phyloP scores from a whole-genome alignment of 2,113 vertebrate species.

The Poecile atricapillus region DNA sequence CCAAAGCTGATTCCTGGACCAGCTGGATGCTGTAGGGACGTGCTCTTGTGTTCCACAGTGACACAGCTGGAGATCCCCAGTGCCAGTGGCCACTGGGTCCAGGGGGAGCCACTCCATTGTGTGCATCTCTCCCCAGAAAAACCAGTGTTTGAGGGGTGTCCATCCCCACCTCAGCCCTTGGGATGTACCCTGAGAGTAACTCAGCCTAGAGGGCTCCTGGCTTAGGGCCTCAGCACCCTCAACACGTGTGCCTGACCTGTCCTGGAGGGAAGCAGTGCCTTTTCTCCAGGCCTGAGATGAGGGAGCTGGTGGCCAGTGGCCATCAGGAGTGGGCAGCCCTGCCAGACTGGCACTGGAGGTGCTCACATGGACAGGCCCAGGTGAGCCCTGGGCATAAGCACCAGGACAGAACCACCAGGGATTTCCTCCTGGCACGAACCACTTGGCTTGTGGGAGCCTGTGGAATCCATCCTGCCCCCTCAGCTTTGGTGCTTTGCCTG shows the following conservation, averaged over 20 bases:
- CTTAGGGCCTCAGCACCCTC: neutral
- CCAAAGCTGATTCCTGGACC: neutral
- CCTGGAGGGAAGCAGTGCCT: neutral
- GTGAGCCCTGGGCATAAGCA: neutral
- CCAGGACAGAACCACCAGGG: neutral
- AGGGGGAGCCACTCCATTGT: neutral
- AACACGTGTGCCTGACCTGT: fast-evolving
- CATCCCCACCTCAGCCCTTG: neutral
- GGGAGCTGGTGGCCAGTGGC: neutral
- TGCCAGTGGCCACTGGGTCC: neutral
- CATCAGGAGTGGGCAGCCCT: neutral
- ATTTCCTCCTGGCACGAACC: neutral
- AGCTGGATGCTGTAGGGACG: neutral
- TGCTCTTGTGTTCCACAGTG: neutral
- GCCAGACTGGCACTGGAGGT: fast-evolving
- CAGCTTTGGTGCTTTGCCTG: neutral
- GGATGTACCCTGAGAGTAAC: neutral
- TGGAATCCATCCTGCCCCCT: neutral
- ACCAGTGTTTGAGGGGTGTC: neutral
- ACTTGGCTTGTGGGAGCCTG: neutral
- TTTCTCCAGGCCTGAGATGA: neutral
- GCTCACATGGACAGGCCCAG: fast-evolving
- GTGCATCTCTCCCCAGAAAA: neutral
- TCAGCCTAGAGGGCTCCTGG: neutral
- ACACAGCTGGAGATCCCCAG: neutral